Percentiles rank a stretch among this genome's conserved stretches.
These are phyloP conservation scores for Mesocentrotus franciscanus DNA, from an alignment of 53 echinoderm and acorn worm species.

Conservation along the genomic window DNA sequence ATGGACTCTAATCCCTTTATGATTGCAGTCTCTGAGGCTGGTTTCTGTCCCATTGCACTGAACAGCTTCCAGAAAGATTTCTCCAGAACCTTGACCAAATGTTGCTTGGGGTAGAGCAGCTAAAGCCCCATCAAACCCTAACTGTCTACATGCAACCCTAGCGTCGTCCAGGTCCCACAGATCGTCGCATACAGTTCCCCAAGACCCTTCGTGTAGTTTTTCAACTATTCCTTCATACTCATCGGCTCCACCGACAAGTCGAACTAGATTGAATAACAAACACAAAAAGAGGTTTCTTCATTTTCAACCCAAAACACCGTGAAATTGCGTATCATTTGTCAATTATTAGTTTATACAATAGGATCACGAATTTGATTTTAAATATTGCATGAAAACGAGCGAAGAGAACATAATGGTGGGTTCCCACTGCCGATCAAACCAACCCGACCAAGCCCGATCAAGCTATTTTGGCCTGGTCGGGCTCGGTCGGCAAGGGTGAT, in stretches of 20 bases:
- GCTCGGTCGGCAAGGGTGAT: too few species aligned
- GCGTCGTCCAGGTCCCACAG: slow-evolving; percentile 37
- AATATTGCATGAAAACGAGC: too few species aligned
- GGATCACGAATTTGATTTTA: too few species aligned
- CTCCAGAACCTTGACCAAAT: background rate
- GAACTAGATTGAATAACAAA: background rate
- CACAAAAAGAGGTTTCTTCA: background rate
- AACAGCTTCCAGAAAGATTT: background rate
- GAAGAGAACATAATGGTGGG: too few species aligned
- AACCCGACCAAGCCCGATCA: too few species aligned
- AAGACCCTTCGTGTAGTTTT: background rate
- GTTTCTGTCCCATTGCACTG: slow-evolving; percentile 10
- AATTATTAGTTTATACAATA: too few species aligned
- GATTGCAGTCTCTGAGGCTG: slow-evolving; percentile 1
- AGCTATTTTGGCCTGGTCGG: too few species aligned
- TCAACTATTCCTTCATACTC: slow-evolving; percentile 42
- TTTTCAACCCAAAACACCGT: too few species aligned
- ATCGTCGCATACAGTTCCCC: slow-evolving; percentile 64
- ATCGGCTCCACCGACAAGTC: background rate
- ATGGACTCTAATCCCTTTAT: background rate
- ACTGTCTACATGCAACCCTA: slow-evolving; percentile 42
- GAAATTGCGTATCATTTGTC: too few species aligned
- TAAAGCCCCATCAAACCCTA: slow-evolving; percentile 35
- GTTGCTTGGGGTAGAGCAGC: background rate
- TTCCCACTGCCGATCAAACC: too few species aligned